These are phyloP conservation scores for Palaemon carinicauda DNA, from an alignment of 1,140 invertebrate genomes.

Conservation along the genomic window DNA sequence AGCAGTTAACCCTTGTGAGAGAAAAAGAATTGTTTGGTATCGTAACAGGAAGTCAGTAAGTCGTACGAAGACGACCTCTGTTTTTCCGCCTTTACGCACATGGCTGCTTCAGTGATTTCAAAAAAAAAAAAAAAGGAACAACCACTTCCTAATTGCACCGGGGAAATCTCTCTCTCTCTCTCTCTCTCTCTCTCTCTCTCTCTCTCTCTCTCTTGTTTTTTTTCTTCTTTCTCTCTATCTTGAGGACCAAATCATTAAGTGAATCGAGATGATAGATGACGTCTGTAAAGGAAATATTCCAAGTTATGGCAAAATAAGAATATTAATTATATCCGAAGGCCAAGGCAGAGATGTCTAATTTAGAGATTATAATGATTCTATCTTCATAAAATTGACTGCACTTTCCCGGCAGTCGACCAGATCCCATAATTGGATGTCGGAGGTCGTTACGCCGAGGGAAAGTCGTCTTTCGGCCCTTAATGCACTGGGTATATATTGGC, in stretches of 20 bases:
- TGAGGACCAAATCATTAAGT: not conserved
- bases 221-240: no score
- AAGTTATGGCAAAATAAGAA: not conserved
- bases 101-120: no score
- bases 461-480: slow-evolving; percentile 31
- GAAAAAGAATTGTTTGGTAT: no score
- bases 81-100: no score
- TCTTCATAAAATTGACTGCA: slow-evolving; percentile 49
- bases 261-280: not conserved
- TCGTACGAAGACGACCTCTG: no score
- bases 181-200: no score
- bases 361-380: slow-evolving; percentile 43
- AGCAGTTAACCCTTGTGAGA: no score
- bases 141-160: no score
- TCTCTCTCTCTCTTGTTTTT: no score
- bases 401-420: slow-evolving; percentile 43
- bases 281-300: not conserved
- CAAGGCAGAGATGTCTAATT: not conserved
- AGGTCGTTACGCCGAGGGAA: slow-evolving; percentile 21
- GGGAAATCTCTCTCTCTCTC: no score
- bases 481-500: slow-evolving; percentile 34
- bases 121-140: no score
- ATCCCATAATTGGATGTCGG: slow-evolving; percentile 52
- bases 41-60: no score
- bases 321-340: slow-evolving; percentile 8